A percentile compares a stretch with the other conserved stretches of the same genome.
Conservation (phyloP, 2,888 invertebrate species). For the Megaustenia siamemsis region DNA sequence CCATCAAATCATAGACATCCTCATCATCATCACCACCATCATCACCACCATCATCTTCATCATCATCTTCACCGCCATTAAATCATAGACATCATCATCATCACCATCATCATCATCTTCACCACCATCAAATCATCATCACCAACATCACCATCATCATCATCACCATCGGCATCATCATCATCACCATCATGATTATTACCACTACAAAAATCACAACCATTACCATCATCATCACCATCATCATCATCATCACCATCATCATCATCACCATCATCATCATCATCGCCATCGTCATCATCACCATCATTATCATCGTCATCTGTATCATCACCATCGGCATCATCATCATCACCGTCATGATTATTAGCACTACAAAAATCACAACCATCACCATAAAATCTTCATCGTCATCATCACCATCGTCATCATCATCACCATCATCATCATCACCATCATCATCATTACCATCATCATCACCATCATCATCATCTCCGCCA, state of each 20-base stretch:
- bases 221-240: background rate
- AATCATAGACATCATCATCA: no score
- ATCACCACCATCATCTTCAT: no score
- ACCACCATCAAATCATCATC: no score
- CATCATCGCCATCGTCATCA: background rate
- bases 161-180: background rate
- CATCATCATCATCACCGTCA: background rate
- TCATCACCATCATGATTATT: background rate
- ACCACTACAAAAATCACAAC: background rate
- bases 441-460: background rate
- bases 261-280: slow-evolving; percentile 5
- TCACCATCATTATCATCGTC: background rate
- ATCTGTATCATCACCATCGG: background rate
- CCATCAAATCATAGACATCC: no score
- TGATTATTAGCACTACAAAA: background rate
- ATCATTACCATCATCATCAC: slow-evolving; percentile 2
- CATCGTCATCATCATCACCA: slow-evolving; percentile 18
- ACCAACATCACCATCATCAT: background rate
- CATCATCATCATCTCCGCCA: background rate
- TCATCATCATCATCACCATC: background rate
- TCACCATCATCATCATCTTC: no score
- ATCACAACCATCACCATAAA: background rate
- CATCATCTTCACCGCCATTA: no score
- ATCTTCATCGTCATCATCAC: slow-evolving; percentile 6
- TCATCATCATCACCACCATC: background rate